These are phyloP conservation scores for Pharmacophagus antenor DNA, from an alignment of 2,888 invertebrate genomes.

Conservation along the genomic window DNA sequence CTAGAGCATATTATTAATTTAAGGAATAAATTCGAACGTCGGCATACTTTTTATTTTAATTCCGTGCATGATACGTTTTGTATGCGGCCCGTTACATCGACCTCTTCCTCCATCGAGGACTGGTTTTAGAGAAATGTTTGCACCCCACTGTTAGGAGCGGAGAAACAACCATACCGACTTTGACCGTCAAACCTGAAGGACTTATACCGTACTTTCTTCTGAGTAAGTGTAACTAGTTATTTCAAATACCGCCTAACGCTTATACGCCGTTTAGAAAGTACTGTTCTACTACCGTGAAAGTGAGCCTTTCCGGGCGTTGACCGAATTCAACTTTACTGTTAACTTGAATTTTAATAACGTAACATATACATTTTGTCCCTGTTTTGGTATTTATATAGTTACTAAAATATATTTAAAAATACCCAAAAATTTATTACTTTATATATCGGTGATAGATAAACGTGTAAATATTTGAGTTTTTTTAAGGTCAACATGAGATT, in stretches of 20 bases:
- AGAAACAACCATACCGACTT: slow-evolving; percentile 48
- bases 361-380: background rate
- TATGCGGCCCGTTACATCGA: slow-evolving; percentile 71
- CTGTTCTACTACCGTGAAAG: slow-evolving; percentile 40
- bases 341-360: slow-evolving; percentile 15
- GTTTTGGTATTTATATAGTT: too few species aligned
- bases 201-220: slow-evolving; percentile 52
- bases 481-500: slow-evolving; percentile 47
- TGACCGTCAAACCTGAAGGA: slow-evolving; percentile 51
- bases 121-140: slow-evolving; percentile 57
- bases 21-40: slow-evolving; percentile 20
- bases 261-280: slow-evolving; percentile 54
- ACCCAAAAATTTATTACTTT: too few species aligned
- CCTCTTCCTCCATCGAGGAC: slow-evolving; percentile 51
- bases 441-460: too few species aligned
- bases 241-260: slow-evolving; percentile 31
- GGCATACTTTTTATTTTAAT: slow-evolving; percentile 44
- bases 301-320: slow-evolving; percentile 16
- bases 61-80: slow-evolving; percentile 49
- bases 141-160: slow-evolving; percentile 45
- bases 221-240: slow-evolving; percentile 47
- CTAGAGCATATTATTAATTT: slow-evolving; percentile 1
- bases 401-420: too few species aligned
- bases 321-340: slow-evolving; percentile 27
- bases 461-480: background rate